A percentile compares a stretch with the other conserved stretches of the same genome.
Evolutionary conservation across 2,113 vertebrate species (phyloP).

Genomic region (Petromus typicus): DNA sequence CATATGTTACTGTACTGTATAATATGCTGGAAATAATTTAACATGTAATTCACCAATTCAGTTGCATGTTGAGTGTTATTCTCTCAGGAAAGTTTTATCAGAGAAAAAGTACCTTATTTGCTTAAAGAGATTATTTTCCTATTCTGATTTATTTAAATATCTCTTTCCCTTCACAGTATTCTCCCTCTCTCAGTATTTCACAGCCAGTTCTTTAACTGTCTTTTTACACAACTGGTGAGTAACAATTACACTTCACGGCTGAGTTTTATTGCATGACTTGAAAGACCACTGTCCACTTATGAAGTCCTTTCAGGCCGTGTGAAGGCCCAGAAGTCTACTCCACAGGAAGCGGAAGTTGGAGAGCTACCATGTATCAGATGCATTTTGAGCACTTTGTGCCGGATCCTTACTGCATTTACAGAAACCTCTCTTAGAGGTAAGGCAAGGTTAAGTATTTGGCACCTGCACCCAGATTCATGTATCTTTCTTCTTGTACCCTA

Average conservation of each 20-base stretch:
- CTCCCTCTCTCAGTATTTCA: constrained; percentile 43
- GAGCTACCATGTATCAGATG: neutral
- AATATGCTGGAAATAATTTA: constrained; percentile 53
- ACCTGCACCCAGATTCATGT: neutral
- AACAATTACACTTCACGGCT: constrained; percentile 11
- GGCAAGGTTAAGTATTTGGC: neutral
- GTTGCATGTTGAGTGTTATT: neutral
- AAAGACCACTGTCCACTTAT: neutral
- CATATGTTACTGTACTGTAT: constrained; percentile 14
- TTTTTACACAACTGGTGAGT: neutral
- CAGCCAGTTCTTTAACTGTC: neutral
- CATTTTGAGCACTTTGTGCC: neutral
- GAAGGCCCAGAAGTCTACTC: neutral
- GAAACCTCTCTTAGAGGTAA: neutral
- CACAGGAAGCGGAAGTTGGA: neutral
- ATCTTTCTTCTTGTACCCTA: neutral
- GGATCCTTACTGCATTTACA: neutral
- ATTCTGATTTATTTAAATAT: constrained; percentile 12
- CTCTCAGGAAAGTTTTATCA: neutral
- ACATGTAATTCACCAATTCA: constrained; percentile 43
- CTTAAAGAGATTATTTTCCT: constrained; percentile 11
- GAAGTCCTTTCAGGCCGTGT: constrained; percentile 27
- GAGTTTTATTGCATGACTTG: neutral
- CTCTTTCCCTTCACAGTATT: neutral
- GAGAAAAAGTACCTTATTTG: constrained; percentile 26